Base-by-base conservation (phyloP, 2,888 invertebrate genomes). In the Rhimphoctona megacephalus region DNA sequence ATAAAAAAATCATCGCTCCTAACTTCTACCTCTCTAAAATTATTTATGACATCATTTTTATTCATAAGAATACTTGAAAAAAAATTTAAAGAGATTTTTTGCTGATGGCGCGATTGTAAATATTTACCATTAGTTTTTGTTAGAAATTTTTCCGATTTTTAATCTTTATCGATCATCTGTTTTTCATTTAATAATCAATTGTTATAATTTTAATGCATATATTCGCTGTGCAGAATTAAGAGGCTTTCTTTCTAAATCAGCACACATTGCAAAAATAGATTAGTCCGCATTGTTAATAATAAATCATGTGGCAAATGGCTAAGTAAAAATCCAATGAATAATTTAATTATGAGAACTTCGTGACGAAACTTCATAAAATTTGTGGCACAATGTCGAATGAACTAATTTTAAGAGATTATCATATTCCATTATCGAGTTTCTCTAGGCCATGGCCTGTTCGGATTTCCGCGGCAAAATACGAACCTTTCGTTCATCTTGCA, bases 401-500 rank as follows among this genome's bases (percentile, higher is more conserved):
- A 61, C 39, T 36, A 39, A 19, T 36, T 25, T 79, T 19, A 33
- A 30, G 22, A 25, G 43, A 69, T 57, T 30, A 36, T n/a, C 49
- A 22, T 64, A 64, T 46, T 64, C 9, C 39, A 69, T 64, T 54
- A 67, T 57, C 36, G 67, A 79, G 67, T 79, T 79, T 79, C 57
- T 79, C 67, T 33, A 43, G 52, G 43, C 43, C 43, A 43, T 43
- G 11, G 43, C 7, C 30, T 7, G 19, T 22, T 74, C 39, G 43
- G 57, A 74, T 81, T 74, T 81, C 66, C 43, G 46, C 81, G 67
- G 72, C 46, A 76, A 76, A 74, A 74, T 81, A 67, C 74, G 67
- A 81, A 57, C 30, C 17, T 74, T 30, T 69, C 43, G n/a, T 33
- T 70, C 8, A 49, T 14, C 43, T 61, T 33, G 25, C 8, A 30